These are phyloP conservation scores for Neocrepidodera transversa DNA, from an alignment of 2,888 invertebrate species.

Conservation along the genomic window DNA sequence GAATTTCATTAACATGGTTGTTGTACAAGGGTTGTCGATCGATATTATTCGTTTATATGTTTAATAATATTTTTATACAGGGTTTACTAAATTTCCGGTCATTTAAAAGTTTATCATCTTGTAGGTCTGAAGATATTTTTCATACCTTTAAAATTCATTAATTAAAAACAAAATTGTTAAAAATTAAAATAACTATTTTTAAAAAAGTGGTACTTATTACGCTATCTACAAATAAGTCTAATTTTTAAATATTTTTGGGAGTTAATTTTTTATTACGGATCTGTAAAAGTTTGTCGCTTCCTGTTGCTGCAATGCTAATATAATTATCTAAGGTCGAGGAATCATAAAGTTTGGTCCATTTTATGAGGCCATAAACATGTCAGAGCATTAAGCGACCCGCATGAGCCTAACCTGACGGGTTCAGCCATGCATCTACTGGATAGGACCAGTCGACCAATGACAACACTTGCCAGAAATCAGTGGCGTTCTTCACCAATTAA, in stretches of 20 bases:
- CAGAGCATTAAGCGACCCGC: constrained; percentile 48
- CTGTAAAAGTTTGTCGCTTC: constrained; percentile 23
- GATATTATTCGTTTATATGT: not conserved
- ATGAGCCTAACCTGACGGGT: constrained; percentile 52
- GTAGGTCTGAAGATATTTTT: too few relatives aligned
- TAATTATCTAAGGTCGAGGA: constrained; percentile 43
- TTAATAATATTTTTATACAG: too few relatives aligned
- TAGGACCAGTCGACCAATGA: constrained; percentile 23
- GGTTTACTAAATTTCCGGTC: too few relatives aligned
- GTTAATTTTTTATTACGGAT: constrained; percentile 12
- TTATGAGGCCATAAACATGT: constrained; percentile 52
- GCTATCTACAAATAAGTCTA: too few relatives aligned
- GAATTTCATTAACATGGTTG: not conserved
- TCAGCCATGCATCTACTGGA: constrained; percentile 47
- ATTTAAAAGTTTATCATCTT: too few relatives aligned
- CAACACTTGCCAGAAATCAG: constrained; percentile 16
- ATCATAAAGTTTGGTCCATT: constrained; percentile 46
- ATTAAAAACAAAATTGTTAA: too few relatives aligned
- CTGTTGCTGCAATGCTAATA: constrained; percentile 37
- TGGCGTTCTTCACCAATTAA: not conserved
- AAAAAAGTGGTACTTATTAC: too few relatives aligned
- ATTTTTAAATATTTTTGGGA: too few relatives aligned
- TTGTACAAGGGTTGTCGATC: not conserved
- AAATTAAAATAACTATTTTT: too few relatives aligned
- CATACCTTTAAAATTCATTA: too few relatives aligned